Conservation (phyloP, 2,888 invertebrate species). For the Cephus pygmeus region DNA sequence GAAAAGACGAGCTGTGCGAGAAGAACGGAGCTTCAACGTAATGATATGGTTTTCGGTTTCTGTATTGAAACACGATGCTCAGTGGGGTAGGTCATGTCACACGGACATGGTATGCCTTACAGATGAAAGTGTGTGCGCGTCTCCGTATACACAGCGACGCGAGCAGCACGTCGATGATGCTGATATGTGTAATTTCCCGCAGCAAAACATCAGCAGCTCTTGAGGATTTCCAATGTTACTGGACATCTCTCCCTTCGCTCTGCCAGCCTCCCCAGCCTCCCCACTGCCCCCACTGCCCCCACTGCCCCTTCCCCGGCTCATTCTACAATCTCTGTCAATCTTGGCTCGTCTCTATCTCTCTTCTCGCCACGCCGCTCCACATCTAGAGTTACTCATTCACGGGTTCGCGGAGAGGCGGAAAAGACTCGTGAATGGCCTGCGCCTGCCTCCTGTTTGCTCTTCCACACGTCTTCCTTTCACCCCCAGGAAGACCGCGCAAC, state of each 20-base stretch:
- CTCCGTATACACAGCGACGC: conserved; percentile 4
- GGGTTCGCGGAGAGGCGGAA: conserved; percentile 8
- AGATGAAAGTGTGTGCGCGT: neutral
- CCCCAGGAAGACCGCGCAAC: neutral
- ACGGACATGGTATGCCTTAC: too few relatives aligned
- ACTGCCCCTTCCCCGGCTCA: neutral
- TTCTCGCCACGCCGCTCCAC: neutral
- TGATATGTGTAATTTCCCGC: conserved; percentile 16
- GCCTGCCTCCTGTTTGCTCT: conserved; percentile 10
- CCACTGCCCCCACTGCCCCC: too few relatives aligned
- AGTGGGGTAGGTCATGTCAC: conserved; percentile 55
- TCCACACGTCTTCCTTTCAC: neutral
- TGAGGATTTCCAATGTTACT: neutral
- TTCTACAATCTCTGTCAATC: neutral
- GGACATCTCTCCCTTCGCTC: neutral
- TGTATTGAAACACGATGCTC: conserved; percentile 63
- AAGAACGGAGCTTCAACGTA: conserved; percentile 51
- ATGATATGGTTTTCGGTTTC: conserved; percentile 65
- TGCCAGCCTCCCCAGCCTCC: too few relatives aligned
- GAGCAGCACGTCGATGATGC: neutral
- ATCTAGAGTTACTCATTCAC: conserved; percentile 20
- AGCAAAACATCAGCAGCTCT: conserved; percentile 12
- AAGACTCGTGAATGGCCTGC: conserved; percentile 7
- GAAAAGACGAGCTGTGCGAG: too few relatives aligned
- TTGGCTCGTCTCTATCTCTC: neutral